phyloP scores from a whole-genome alignment of 2,888 invertebrate genomes.

The Chromoteleia sp. region DNA sequence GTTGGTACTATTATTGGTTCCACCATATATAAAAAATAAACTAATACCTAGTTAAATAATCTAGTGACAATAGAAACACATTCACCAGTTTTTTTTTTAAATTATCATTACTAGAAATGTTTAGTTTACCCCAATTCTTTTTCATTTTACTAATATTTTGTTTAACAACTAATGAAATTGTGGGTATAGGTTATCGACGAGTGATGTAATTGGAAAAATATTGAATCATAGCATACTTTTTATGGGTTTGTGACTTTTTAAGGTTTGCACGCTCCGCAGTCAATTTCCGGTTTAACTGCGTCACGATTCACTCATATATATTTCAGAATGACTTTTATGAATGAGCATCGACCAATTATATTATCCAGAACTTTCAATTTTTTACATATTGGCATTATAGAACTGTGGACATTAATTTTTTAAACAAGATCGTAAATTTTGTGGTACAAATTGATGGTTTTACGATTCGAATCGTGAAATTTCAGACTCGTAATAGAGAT shows the following conservation, averaged over 20 bases:
- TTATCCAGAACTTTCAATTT: not conserved
- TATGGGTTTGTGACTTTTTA: constrained; percentile 37
- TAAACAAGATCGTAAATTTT: not conserved
- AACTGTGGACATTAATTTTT: too few species aligned
- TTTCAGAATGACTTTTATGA: constrained; percentile 23
- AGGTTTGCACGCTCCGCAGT: constrained; percentile 24
- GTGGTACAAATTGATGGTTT: too few species aligned
- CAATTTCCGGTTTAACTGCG: constrained; percentile 33
- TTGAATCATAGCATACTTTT: constrained; percentile 10
- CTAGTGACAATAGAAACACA: too few species aligned
- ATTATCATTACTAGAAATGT: too few species aligned
- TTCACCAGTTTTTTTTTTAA: too few species aligned
- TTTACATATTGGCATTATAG: not conserved
- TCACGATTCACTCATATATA: constrained; percentile 29
- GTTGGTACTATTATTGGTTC: too few species aligned
- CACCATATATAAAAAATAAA: too few species aligned
- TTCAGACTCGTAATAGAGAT: too few species aligned
- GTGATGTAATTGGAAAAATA: constrained; percentile 1
- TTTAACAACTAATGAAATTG: not conserved
- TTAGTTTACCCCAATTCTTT: too few species aligned
- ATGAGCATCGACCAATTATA: constrained; percentile 5
- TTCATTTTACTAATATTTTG: too few species aligned
- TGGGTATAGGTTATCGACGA: not conserved
- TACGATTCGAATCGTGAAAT: too few species aligned
- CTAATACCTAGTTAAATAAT: too few species aligned